These are phyloP conservation scores for Pedicia rivosa DNA, from an alignment of 2,888 invertebrate species.

Conservation along the genomic window DNA sequence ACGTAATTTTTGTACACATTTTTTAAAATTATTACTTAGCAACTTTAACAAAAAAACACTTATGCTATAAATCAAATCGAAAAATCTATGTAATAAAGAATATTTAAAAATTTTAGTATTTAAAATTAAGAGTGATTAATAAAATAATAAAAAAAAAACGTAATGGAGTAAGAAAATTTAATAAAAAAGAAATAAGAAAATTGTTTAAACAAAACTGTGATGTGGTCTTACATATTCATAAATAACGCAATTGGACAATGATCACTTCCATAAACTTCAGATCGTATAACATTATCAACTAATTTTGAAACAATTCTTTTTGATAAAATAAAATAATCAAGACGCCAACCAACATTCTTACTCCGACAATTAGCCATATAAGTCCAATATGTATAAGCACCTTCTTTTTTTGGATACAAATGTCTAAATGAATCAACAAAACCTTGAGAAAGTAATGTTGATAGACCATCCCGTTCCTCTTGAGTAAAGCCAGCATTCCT, in stretches of 20 bases:
- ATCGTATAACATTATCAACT: conserved; percentile 73
- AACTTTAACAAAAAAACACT: no score
- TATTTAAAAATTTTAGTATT: no score
- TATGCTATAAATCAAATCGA: no score
- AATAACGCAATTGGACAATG: conserved; percentile 86
- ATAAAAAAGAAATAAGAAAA: no score
- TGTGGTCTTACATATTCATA: conserved; percentile 33
- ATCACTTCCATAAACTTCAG: conserved; percentile 78
- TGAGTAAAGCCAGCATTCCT: conserved; percentile 91
- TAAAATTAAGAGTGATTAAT: no score
- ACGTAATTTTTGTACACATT: no score
- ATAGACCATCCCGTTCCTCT: conserved; percentile 87
- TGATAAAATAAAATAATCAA: conserved; percentile 91
- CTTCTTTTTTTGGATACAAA: conserved; percentile 67
- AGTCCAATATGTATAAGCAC: conserved; percentile 89
- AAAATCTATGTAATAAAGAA: no score
- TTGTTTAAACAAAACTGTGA: no score
- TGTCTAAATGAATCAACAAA: conserved; percentile 80
- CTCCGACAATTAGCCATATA: conserved; percentile 75
- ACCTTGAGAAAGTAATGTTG: conserved; percentile 60
- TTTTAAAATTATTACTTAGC: no score
- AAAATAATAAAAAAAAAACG: no score
- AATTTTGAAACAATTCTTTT: conserved; percentile 57
- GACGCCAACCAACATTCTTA: conserved; percentile 91
- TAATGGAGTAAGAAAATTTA: neutral